Base-by-base conservation (phyloP, 2,888 invertebrate genomes). In the Cosmia pyralina region DNA sequence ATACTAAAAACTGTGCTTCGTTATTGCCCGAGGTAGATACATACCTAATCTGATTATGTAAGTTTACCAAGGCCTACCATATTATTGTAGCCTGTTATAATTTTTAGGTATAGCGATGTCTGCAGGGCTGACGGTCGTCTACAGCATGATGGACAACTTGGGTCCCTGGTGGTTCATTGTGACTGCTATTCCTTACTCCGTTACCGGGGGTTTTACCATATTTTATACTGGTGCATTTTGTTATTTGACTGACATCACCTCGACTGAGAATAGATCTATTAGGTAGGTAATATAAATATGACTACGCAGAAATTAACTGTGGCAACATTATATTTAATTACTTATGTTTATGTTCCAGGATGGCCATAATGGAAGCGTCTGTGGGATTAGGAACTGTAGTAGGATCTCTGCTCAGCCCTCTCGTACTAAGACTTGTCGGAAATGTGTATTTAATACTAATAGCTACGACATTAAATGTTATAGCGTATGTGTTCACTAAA, bases 191-290 rank as follows among this genome's bases (percentile, higher is more conserved):
- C 97, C 97, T 0, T 94, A 96, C 44, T 96, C 97, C 0, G 69
- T 97, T 7, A 94, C 96, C 74, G 98, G 98, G 8, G 97, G 97
- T 0, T 96, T 96, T 75, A 96, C 97, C 44, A 96, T 97, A 15
- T 91, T 97, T 69, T 96, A 97, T 69, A 97, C 97, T 38, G 97
- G 97, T 55, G 94, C 96, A 10, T 97, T 96, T 87, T 97, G 97
- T 86, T 97, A 97, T 87, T 93, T 98, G 82, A 97, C 97, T 57
- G 98, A 98, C 90, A 96, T 97, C 63, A 97, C 97, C 0, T 93
- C 96, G 19, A 95, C 96, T 46, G 93, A 96, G 22, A 96, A 96
- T 83, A 94, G 98, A 90, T 97, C 97, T 75, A 92, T 97, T 86
- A 97, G 97, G 28, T 28, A 28, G 28, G 97, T 97, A 93, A 84